phyloP scores from a whole-genome alignment of 2,113 vertebrate species.

The Thunnus thynnus region DNA sequence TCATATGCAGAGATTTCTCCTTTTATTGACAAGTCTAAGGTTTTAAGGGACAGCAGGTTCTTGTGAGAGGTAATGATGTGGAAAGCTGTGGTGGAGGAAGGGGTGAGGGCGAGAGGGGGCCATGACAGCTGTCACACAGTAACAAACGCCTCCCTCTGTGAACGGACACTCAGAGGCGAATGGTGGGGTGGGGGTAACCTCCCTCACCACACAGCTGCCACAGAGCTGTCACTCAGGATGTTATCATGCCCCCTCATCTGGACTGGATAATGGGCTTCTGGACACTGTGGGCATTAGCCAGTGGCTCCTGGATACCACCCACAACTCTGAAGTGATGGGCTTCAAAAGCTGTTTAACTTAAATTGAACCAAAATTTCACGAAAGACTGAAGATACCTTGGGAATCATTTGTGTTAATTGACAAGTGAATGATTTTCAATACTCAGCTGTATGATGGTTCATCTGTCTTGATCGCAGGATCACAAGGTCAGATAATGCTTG shows the following conservation, averaged over 20 bases:
- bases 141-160: slow-evolving; percentile 66
- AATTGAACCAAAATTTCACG: background rate
- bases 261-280: slow-evolving; percentile 49
- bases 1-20: slow-evolving; percentile 10
- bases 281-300: slow-evolving; percentile 38
- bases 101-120: slow-evolving; percentile 25
- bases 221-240: slow-evolving; percentile 70
- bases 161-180: slow-evolving; percentile 46
- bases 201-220: slow-evolving; percentile 74
- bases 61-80: slow-evolving; percentile 66
- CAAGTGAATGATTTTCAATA: background rate
- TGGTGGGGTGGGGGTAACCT: slow-evolving; percentile 21
- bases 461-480: background rate
- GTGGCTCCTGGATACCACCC: slow-evolving; percentile 4
- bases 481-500: background rate
- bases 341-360: background rate
- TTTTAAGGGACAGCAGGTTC: slow-evolving; percentile 58
- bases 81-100: slow-evolving; percentile 66
- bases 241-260: slow-evolving; percentile 68
- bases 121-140: slow-evolving; percentile 78
- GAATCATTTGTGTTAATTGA: background rate
- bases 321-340: background rate
- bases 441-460: background rate
- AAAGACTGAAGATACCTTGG: background rate
- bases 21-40: slow-evolving; percentile 25